Base-by-base conservation (phyloP, 2,113 vertebrate genomes). In the Amia ocellicauda region DNA sequence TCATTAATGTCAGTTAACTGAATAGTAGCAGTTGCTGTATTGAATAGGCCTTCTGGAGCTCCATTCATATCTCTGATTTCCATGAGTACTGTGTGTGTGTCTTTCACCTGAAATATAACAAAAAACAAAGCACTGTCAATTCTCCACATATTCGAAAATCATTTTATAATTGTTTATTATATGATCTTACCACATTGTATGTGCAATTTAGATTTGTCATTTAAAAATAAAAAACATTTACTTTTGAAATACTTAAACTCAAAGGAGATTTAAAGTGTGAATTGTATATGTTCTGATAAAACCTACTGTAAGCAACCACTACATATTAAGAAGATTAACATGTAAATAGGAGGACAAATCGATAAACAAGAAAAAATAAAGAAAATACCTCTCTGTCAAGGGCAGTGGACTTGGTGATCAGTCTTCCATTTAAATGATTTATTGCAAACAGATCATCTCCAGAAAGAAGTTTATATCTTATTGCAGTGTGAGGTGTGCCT, bases 341-440 rank as follows among this genome's bases (percentile, higher is more conserved):
- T n/a, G n/a, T n/a, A n/a, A n/a, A n/a, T n/a, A n/a, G n/a, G n/a
- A n/a, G n/a, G n/a, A n/a, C 14, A 47, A 47, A 47, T 4, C 4
- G 14, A 17, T n/a, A 47, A 47, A 47, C n/a, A 47, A 47, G n/a
- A 16, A 26, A 2, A 57, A 11, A 28, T 29, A 31, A 8, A 8
- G 17, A 11, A 16, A 36, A 36, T 11, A 96, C 94, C 91, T 97
- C 94, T 90, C 94, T 90, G 43, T 96, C 93, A 65, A 95, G 83
- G 0, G 69, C 73, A 0, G 74, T 62, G 0, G 74, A 73, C 1
- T 0, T 26, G 0, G 90, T 88, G 58, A 70, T 45, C 27, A 98
- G 84, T 62, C 84, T 73, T 13, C 94, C 95, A 0, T 89, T 84
- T 1, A 67, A 58, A 13, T 78, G 23, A 7, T 94, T 3, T 1